Conservation (phyloP, 2,113 vertebrate genomes). For the Peucedramus taeniatus region DNA sequence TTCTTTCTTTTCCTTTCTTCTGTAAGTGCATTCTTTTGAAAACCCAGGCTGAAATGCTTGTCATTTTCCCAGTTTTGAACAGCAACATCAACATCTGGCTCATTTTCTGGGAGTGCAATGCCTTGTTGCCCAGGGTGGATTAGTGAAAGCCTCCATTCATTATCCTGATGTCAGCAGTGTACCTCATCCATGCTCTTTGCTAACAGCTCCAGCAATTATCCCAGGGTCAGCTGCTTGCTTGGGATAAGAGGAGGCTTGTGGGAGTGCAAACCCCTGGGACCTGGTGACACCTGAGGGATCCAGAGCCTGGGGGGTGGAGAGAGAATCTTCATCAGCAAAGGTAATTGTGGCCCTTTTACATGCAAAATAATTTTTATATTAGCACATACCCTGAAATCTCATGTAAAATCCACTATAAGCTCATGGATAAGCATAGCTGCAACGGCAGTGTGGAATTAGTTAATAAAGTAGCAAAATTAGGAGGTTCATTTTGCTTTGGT, state of each 20-base stretch:
- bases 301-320: background rate
- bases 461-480: background rate
- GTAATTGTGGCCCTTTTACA: background rate
- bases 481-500: background rate
- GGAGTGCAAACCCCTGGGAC: background rate
- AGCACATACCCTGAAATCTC: background rate
- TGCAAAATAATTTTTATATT: background rate
- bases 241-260: background rate
- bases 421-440: background rate
- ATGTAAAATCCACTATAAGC: background rate
- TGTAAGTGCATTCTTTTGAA: background rate
- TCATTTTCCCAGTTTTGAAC: background rate
- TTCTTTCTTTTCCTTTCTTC: too few relatives aligned
- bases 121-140: background rate
- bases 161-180: background rate
- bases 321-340: background rate
- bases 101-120: background rate
- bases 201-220: background rate
- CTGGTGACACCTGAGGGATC: background rate
- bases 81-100: background rate
- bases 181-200: background rate
- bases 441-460: background rate
- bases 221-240: background rate
- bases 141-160: background rate
- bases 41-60: rapidly evolving